Evolutionary conservation across 2,888 invertebrate genomes (phyloP).

Genomic region (Tineola bisselliella): DNA sequence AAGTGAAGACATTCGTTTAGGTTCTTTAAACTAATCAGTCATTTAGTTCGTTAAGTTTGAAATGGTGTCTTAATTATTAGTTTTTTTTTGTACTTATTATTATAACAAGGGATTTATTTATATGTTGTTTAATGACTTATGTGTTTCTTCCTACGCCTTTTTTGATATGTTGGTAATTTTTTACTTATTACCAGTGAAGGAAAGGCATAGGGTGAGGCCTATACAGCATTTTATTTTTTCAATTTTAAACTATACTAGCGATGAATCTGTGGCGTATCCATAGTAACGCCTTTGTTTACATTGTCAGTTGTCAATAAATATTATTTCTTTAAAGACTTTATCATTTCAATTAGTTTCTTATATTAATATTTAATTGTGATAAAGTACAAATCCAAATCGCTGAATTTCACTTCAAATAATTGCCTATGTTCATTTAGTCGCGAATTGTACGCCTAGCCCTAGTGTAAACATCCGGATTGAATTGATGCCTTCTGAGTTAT

Average conservation of each 20-base stretch:
- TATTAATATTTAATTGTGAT: too few species aligned
- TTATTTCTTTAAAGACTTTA: background rate
- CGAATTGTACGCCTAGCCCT: too few species aligned
- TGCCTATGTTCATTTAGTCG: too few species aligned
- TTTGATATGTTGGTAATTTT: background rate
- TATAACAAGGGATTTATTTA: background rate
- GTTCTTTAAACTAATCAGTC: constrained; percentile 6
- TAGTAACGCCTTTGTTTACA: too few species aligned
- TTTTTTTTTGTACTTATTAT: background rate
- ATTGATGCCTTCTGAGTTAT: too few species aligned
- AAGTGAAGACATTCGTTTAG: constrained; percentile 6
- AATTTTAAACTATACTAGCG: too few species aligned
- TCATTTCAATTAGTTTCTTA: too few species aligned
- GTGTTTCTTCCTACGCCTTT: background rate
- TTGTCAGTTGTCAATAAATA: too few species aligned
- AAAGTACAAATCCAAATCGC: too few species aligned
- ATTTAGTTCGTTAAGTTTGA: background rate
- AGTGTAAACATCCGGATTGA: too few species aligned
- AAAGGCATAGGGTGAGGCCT: background rate
- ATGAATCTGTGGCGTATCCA: too few species aligned
- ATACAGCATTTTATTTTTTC: background rate
- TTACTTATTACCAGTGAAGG: background rate
- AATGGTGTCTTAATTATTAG: background rate
- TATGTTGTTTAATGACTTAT: background rate
- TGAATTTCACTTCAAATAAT: too few species aligned